Base-by-base conservation (phyloP, 2,888 invertebrate species). In the Agapetus fuscipes region DNA sequence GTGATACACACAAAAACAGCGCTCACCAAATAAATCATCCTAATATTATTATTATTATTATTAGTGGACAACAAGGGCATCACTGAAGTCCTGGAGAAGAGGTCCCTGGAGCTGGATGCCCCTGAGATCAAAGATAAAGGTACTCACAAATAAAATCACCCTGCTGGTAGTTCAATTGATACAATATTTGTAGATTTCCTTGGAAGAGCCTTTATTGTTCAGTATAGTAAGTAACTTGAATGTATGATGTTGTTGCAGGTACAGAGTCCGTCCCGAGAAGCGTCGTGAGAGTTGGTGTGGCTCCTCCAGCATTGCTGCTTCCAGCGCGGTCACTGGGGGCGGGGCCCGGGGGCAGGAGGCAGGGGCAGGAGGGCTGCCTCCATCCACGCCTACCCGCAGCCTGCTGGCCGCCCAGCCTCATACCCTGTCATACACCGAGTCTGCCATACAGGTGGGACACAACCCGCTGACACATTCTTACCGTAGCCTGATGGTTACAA, bases 31-130 rank as follows among this genome's bases (percentile, higher is more conserved):
- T n/a, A n/a, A n/a, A n/a, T n/a, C n/a, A n/a, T n/a, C n/a, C n/a
- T n/a, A n/a, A n/a, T n/a, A n/a, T n/a, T n/a, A n/a, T n/a, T n/a
- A 30, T 11, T 7, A 30, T 30, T n/a, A 66, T 64, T 98, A 43
- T 98, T 98, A 64, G 97, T 97, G 1, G 98, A 98, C 62, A 93
- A 96, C 70, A 90, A 95, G 53, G 97, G 97, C 3, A 94, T 96
- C 37, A 97, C 97, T 1, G 96, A 96, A 65, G 72, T 90, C 33
- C 62, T 97, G 48, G 96, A 97, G 65, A 91, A 93, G 62, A 72
- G 94, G 29, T 94, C 94, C 0, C 64, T 94, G 35, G 95, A 95
- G 55, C 67, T 94, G 41, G 95, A 95, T 62, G 78, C 72, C 38
- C 76, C 78, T n/a, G n/a, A 10, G n/a, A 11, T 30, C 7, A 30